These are phyloP conservation scores for Drosophila parthenogenetica DNA, from an alignment of 2,888 invertebrate genomes.

Conservation along the genomic window DNA sequence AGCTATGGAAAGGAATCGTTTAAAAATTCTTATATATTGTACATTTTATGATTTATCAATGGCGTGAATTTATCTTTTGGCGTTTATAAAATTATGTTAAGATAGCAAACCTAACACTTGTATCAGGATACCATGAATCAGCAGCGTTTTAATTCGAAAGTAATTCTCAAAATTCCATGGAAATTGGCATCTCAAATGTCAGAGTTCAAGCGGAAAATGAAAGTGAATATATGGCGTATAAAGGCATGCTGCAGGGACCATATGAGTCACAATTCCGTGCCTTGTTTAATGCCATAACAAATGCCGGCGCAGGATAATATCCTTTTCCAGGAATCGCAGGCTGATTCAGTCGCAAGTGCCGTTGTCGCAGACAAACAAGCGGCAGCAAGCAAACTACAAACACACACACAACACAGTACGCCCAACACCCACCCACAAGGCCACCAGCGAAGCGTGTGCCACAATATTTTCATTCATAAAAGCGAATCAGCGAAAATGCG, in stretches of 20 bases:
- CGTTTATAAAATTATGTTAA: too few species aligned
- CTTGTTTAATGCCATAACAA: slow-evolving; percentile 70
- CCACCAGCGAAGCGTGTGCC: slow-evolving; percentile 10
- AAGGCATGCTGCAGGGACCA: slow-evolving; percentile 35
- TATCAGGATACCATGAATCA: too few species aligned
- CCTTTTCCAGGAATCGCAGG: slow-evolving; percentile 79
- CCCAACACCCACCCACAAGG: slow-evolving; percentile 18
- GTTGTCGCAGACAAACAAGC: slow-evolving; percentile 51
- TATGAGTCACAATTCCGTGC: slow-evolving; percentile 68
- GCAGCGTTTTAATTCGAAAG: too few species aligned
- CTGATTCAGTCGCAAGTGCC: slow-evolving; percentile 66
- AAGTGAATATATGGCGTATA: slow-evolving; percentile 45
- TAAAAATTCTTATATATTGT: too few species aligned
- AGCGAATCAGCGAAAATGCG: slow-evolving; percentile 25
- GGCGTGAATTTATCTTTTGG: too few species aligned
- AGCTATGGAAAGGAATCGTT: too few species aligned
- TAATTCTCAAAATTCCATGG: slow-evolving; percentile 38
- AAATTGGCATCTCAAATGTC: slow-evolving; percentile 66
- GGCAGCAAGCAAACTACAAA: slow-evolving; percentile 5
- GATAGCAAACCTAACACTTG: too few species aligned
- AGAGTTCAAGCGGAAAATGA: slow-evolving; percentile 63
- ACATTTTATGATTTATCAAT: too few species aligned
- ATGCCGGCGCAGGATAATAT: slow-evolving; percentile 74
- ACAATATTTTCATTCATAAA: slow-evolving; percentile 79
- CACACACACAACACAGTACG: not conserved